These are phyloP conservation scores for Pelodiscus sinensis DNA, from an alignment of 2,113 vertebrate genomes.

Conservation along the genomic window DNA sequence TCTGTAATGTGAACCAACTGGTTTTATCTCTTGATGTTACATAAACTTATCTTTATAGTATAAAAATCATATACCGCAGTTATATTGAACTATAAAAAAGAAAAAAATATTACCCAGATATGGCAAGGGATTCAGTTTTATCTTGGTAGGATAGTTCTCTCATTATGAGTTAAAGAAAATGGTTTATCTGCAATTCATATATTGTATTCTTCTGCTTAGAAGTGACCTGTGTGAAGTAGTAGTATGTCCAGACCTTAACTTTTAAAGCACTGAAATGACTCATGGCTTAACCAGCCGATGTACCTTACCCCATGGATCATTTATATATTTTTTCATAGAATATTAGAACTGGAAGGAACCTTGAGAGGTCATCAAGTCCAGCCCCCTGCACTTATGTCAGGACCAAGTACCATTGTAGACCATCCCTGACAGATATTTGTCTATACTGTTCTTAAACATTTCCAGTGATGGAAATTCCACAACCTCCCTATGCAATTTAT, in stretches of 20 bases:
- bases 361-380: too few species aligned
- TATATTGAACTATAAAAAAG: not conserved
- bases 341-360: too few species aligned
- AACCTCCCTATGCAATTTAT: too few species aligned
- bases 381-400: too few species aligned
- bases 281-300: slow-evolving; percentile 30
- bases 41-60: slow-evolving; percentile 49
- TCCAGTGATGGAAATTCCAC: too few species aligned
- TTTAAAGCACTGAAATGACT: slow-evolving; percentile 33
- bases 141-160: not conserved
- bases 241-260: slow-evolving; percentile 25
- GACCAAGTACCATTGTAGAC: too few species aligned
- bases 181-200: not conserved
- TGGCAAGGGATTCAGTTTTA: not conserved
- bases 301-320: slow-evolving; percentile 21
- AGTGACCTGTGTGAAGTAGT: slow-evolving; percentile 21
- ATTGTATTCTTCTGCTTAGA: slow-evolving; percentile 26
- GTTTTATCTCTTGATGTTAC: slow-evolving; percentile 45
- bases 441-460: too few species aligned
- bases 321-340: slow-evolving; percentile 44
- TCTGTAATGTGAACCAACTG: slow-evolving; percentile 24
- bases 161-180: not conserved
- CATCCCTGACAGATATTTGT: too few species aligned
- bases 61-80: slow-evolving; percentile 20
- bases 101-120: not conserved